phyloP scores from a whole-genome alignment of 1,140 invertebrate genomes.

The Plodia interpunctella region DNA sequence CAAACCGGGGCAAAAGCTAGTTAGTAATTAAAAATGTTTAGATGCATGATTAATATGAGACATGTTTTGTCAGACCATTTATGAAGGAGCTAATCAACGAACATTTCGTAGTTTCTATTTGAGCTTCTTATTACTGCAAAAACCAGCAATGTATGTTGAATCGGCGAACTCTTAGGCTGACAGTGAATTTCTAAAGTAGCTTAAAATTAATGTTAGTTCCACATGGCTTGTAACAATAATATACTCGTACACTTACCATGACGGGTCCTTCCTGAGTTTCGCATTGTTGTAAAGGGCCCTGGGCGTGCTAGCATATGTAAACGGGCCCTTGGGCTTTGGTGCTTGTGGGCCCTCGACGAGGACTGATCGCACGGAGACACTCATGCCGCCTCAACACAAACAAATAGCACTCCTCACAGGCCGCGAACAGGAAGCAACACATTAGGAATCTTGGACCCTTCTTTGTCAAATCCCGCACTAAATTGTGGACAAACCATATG shows the following conservation, averaged over 20 bases:
- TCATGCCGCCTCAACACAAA: slow-evolving; percentile 41
- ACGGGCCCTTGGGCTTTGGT: slow-evolving; percentile 52
- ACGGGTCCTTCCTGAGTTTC: slow-evolving; percentile 59
- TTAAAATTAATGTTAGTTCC: too few relatives aligned
- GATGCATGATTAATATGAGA: too few relatives aligned
- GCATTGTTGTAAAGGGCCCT: slow-evolving; percentile 70
- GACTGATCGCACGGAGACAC: slow-evolving; percentile 56
- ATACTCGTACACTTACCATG: slow-evolving; percentile 48
- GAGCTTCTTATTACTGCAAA: too few relatives aligned
- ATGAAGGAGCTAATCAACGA: too few relatives aligned
- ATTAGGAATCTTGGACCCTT: slow-evolving; percentile 18
- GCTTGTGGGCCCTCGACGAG: slow-evolving; percentile 55
- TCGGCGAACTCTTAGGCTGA: too few relatives aligned
- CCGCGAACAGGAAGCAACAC: slow-evolving; percentile 45
- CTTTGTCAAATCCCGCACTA: neutral
- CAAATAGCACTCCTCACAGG: slow-evolving; percentile 40
- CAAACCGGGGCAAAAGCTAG: too few relatives aligned
- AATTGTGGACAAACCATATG: neutral
- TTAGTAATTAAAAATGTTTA: too few relatives aligned
- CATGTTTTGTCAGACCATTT: too few relatives aligned
- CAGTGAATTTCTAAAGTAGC: too few relatives aligned
- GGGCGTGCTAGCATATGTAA: slow-evolving; percentile 69
- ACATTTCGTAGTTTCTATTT: too few relatives aligned
- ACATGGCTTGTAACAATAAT: too few relatives aligned
- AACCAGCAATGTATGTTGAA: too few relatives aligned